A percentile compares a stretch with the other conserved stretches of the same genome.
phyloP scores from a whole-genome alignment of 2,888 invertebrate genomes.

The Geotrupes spiniger region DNA sequence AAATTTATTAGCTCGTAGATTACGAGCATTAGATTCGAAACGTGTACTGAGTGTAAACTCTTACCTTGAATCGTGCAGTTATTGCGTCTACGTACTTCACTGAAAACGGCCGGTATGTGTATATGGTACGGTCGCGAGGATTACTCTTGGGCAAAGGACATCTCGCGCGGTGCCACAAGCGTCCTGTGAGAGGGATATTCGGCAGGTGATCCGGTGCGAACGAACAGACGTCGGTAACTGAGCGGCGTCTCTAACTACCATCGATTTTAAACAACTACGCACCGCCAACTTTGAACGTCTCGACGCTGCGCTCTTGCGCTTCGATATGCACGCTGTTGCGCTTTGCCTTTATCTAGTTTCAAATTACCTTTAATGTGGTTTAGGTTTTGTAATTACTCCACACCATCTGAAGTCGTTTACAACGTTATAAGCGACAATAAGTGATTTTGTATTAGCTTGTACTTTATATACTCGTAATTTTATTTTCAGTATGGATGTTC shows the following conservation, averaged over 20 bases:
- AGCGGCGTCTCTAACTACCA: conserved; percentile 40
- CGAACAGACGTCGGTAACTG: conserved; percentile 41
- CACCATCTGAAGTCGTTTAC: no score
- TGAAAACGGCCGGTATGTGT: no score
- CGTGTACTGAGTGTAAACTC: not conserved
- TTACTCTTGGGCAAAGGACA: no score
- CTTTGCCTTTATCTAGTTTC: conserved; percentile 32
- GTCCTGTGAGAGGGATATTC: conserved; percentile 21
- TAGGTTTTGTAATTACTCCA: conserved; percentile 16
- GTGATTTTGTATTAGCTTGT: no score
- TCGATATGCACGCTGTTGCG: conserved; percentile 40
- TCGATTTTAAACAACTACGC: conserved; percentile 45
- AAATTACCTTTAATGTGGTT: conserved; percentile 25
- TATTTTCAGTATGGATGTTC: no score
- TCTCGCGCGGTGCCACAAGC: conserved; percentile 13
- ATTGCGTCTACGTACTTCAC: not conserved
- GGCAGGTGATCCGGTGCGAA: conserved; percentile 27
- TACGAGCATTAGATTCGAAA: not conserved
- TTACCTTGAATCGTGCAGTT: conserved; percentile 2
- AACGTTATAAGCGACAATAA: no score
- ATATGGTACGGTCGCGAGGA: no score
- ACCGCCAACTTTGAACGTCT: conserved; percentile 27
- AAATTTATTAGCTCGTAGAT: conserved; percentile 7
- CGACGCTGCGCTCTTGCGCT: conserved; percentile 37
- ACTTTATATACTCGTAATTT: no score